Conservation (phyloP, 2,797 vertebrate genomes). For the Channallabes apus region DNA sequence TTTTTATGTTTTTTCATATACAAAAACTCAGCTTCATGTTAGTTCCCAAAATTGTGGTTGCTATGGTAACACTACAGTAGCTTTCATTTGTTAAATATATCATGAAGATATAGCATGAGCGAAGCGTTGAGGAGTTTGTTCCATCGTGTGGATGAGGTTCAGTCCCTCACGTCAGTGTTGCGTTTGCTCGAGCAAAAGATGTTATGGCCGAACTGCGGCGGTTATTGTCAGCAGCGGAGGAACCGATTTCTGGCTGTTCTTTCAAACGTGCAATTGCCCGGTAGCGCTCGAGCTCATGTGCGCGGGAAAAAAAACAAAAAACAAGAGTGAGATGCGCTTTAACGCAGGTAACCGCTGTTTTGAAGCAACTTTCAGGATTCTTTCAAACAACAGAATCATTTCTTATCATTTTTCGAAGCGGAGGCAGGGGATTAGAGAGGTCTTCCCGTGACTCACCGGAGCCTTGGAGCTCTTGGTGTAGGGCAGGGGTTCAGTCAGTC, state of each 20-base stretch:
- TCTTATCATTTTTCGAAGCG: neutral
- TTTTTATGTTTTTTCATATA: neutral
- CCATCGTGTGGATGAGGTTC: no score
- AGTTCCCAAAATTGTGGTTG: neutral
- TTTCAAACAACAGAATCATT: neutral
- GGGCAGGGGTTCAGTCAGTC: constrained; percentile 91
- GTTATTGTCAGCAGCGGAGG: constrained; percentile 51
- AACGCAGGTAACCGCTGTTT: neutral
- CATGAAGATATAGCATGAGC: neutral
- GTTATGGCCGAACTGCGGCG: neutral
- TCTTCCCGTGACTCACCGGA: constrained; percentile 74
- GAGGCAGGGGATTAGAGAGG: no score
- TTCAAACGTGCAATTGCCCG: constrained; percentile 59
- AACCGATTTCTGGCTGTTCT: constrained; percentile 57
- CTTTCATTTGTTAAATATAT: neutral
- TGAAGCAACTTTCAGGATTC: neutral
- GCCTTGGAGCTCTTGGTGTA: constrained; percentile 92
- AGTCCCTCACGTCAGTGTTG: no score
- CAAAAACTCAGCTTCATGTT: no score
- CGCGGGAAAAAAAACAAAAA: neutral
- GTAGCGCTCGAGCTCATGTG: constrained; percentile 16
- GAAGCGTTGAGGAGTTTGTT: no score
- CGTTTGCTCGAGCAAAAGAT: neutral
- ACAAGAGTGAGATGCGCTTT: neutral
- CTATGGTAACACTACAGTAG: neutral